These are phyloP conservation scores for Cinclus mexicanus DNA, from an alignment of 2,113 vertebrate genomes.

Conservation along the genomic window DNA sequence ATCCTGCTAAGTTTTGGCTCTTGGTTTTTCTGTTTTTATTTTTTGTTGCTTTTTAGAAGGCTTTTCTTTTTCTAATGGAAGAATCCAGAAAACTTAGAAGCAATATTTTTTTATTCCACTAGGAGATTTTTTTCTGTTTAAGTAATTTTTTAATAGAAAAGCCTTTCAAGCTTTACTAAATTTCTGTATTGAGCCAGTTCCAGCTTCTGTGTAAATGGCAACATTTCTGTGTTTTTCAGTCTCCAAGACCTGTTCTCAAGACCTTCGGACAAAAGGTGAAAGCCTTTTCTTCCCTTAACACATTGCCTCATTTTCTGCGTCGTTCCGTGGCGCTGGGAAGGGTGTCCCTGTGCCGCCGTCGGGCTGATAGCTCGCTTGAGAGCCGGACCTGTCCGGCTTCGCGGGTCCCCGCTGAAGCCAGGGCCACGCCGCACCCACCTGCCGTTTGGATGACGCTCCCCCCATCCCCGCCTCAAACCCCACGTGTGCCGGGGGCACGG, in stretches of 20 bases:
- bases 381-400: background rate
- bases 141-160: background rate
- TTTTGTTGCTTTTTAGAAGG: too few species aligned
- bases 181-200: background rate
- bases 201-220: background rate
- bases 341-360: background rate
- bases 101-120: background rate
- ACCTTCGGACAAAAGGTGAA: background rate
- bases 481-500: background rate
- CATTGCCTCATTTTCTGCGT: accelerated
- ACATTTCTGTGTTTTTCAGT: background rate
- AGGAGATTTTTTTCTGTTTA: background rate
- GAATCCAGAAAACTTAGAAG: background rate
- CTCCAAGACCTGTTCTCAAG: background rate
- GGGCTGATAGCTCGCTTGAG: accelerated
- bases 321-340: background rate
- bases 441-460: accelerated
- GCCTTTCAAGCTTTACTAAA: background rate
- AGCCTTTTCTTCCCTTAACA: background rate
- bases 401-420: background rate
- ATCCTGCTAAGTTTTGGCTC: too few species aligned
- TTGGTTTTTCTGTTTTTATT: too few species aligned
- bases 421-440: accelerated
- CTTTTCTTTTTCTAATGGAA: background rate
- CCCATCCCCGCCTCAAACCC: background rate